Evolutionary conservation across 2,888 invertebrate species (phyloP).

Genomic region (Nomada ruficornis): DNA sequence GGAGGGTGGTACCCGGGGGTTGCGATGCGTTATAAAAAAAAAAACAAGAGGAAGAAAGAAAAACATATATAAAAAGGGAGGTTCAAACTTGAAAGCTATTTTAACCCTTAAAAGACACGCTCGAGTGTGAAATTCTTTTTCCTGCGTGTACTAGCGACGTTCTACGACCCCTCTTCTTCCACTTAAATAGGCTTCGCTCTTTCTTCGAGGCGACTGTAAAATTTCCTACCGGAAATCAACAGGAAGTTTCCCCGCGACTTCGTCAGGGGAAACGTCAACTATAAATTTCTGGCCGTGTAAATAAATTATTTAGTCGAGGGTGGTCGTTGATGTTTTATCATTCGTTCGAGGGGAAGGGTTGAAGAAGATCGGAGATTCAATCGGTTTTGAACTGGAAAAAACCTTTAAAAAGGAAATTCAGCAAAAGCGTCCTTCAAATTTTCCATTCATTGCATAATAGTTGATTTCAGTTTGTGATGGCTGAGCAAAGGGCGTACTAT

Average conservation of each 20-base stretch:
- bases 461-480: no score
- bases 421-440: no score
- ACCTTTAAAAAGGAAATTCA: no score
- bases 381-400: no score
- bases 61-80: background rate
- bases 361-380: no score
- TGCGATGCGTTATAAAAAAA: slow-evolving; percentile 11
- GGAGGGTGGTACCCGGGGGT: background rate
- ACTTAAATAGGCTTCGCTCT: slow-evolving; percentile 18
- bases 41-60: background rate
- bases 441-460: no score
- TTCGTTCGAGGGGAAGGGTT: background rate
- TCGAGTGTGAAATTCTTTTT: slow-evolving; percentile 16
- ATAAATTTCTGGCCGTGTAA: background rate
- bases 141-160: slow-evolving; percentile 1
- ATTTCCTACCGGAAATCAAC: slow-evolving; percentile 13
- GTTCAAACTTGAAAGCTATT: slow-evolving; percentile 17
- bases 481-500: no score
- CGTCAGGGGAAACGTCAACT: no score
- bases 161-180: slow-evolving; percentile 6
- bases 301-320: background rate
- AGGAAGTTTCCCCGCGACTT: no score
- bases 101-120: slow-evolving; percentile 26
- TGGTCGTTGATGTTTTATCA: background rate
- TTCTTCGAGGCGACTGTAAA: background rate